A percentile compares a stretch with the other conserved stretches of the same genome.
Conservation (phyloP, 2,888 invertebrate species). For the Drosophila formosana region DNA sequence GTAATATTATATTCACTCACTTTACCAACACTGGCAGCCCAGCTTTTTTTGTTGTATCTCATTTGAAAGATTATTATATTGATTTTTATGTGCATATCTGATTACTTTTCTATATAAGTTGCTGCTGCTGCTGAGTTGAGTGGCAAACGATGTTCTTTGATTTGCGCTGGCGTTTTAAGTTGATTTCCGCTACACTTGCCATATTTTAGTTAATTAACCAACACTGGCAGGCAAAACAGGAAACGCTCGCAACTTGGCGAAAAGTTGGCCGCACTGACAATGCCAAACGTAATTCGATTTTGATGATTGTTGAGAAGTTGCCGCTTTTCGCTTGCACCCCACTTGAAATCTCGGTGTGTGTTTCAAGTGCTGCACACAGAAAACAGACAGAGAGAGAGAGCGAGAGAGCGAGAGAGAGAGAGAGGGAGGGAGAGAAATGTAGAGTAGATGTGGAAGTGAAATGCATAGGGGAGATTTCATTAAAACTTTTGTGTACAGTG, state of each 20-base stretch:
- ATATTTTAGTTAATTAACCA: constrained; percentile 5
- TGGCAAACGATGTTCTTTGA: background rate
- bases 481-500: constrained; percentile 67
- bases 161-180: background rate
- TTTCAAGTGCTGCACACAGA: constrained; percentile 15
- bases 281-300: constrained; percentile 40
- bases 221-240: constrained; percentile 8
- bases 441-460: background rate
- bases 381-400: background rate
- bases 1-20: background rate
- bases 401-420: background rate
- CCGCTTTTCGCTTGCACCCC: constrained; percentile 12
- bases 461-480: constrained; percentile 55
- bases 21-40: constrained; percentile 9
- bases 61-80: too few relatives aligned
- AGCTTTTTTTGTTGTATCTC: too few relatives aligned
- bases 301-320: constrained; percentile 35
- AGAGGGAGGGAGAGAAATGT: background rate
- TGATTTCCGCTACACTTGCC: background rate
- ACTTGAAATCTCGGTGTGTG: constrained; percentile 15
- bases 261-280: constrained; percentile 29
- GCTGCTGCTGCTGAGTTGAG: background rate
- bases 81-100: background rate
- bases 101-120: background rate
- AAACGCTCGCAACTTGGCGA: background rate